Evolutionary conservation across 2,113 vertebrate species (phyloP), one percentile per base, ranked within the genome.

Genomic region (Channa maculata): DNA sequence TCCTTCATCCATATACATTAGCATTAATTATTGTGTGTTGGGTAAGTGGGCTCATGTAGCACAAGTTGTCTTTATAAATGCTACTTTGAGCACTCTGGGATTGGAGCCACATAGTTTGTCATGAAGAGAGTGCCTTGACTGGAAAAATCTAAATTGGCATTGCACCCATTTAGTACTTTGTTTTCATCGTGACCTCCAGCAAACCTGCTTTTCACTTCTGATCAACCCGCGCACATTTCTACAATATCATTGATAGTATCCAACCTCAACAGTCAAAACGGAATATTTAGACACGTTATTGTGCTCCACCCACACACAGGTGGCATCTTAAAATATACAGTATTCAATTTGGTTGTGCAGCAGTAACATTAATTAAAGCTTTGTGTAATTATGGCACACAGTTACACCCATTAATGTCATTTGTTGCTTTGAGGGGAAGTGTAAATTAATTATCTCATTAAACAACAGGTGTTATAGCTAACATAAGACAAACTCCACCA

Each of bases 51-150:
- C 41, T 48, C 36, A 39, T 82, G 66, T 62, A 54, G 65, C 45
- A 75, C 71, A 67, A 82, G 65, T 82, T 72, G 57, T 75, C 58
- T 83, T 82, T 68, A 71, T 83, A 80, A 86, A 77, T 84, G 72
- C 71, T 61, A 48, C 67, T 67, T 54, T 71, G 36, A 76, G 68
- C 41, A 54, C 74, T 83, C 78, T 77, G 78, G 77, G 88, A 82
- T 81, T 48, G 39, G 65, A 69, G 78, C 86, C 86, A 86, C 46
- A 2, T 45, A 58, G 64, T 88, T 77, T 53, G 77, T 83, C 68
- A 80, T 12, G 41, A 84, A 68, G 78, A 88, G 48, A 77, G 70
- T 64, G 73, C 39, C 76, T 58, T 77, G 49, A 84, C 76, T 24
- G 52, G 24, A 24, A 24, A 24, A 24, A 72, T 71, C 34, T 54